Conservation (phyloP, 2,113 vertebrate species). For the Rhynchopsitta pachyrhyncha region DNA sequence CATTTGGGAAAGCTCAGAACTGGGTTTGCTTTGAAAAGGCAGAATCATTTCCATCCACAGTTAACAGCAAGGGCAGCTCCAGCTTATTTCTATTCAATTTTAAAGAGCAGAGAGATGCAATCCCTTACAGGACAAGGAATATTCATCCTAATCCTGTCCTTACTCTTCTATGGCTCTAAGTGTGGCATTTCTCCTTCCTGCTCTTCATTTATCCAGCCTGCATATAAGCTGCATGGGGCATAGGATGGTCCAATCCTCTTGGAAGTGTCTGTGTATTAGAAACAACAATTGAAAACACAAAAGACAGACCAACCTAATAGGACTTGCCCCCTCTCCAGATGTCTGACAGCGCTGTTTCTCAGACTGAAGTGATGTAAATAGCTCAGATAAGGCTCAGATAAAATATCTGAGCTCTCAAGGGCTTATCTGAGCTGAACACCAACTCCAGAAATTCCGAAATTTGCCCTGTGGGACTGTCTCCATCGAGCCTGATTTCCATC, state of each 20-base stretch:
- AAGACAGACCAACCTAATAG: background rate
- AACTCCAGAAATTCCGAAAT: conserved; percentile 35
- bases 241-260: background rate
- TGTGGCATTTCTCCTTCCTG: background rate
- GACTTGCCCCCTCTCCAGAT: background rate
- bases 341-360: conserved; percentile 28
- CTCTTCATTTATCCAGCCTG: background rate
- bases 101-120: background rate
- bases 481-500: conserved; percentile 25
- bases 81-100: background rate
- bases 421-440: conserved; percentile 52
- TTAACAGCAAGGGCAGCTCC: background rate
- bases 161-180: background rate
- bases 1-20: background rate
- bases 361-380: conserved; percentile 63
- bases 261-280: background rate
- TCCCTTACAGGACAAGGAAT: background rate
- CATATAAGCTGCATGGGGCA: background rate
- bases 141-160: background rate
- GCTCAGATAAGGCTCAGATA: conserved; percentile 65
- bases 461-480: conserved; percentile 44
- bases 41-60: background rate
- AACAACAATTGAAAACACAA: background rate
- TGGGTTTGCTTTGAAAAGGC: background rate
- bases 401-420: conserved; percentile 40